A percentile compares a stretch with the other conserved stretches of the same genome.
Conservation (phyloP, 1,140 invertebrate genomes). For the Helicorthomorpha holstii region DNA sequence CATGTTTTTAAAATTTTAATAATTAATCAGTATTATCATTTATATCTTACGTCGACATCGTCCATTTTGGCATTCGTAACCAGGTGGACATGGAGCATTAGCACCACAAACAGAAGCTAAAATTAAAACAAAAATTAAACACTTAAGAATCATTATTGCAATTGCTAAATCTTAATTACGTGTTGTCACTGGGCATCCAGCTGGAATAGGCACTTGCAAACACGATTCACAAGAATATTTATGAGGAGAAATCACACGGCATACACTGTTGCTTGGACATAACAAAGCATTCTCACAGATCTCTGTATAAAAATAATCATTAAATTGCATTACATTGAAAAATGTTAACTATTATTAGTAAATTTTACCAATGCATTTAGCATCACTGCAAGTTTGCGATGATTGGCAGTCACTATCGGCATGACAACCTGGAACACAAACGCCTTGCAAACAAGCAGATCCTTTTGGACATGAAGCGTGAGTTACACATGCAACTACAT, state of each 20-base stretch:
- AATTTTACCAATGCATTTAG: conserved; percentile 45
- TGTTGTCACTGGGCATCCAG: not conserved
- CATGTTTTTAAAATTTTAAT: conserved; percentile 24
- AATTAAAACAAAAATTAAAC: not conserved
- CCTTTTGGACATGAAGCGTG: conserved; percentile 59
- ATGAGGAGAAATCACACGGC: conserved; percentile 43
- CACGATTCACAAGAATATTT: not conserved
- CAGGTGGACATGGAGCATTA: conserved; percentile 14
- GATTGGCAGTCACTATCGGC: conserved; percentile 58
- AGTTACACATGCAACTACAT: conserved; percentile 47
- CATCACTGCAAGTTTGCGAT: conserved; percentile 55
- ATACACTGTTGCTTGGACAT: conserved; percentile 70
- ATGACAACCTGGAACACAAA: conserved; percentile 63
- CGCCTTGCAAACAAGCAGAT: conserved; percentile 59
- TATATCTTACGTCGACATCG: conserved; percentile 14
- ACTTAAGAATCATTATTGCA: not conserved
- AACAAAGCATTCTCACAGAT: conserved; percentile 54
- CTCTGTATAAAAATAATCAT: conserved; percentile 27
- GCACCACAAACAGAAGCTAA: conserved; percentile 34
- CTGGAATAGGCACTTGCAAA: not conserved
- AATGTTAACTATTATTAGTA: not conserved
- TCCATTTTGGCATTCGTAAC: conserved; percentile 14
- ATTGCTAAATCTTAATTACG: not conserved
- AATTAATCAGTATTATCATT: conserved; percentile 10
- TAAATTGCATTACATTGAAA: not conserved